Percentiles rank a stretch among this genome's conserved stretches.
These are phyloP conservation scores for Melieria crassipennis DNA, from an alignment of 2,888 invertebrate genomes.

Conservation along the genomic window DNA sequence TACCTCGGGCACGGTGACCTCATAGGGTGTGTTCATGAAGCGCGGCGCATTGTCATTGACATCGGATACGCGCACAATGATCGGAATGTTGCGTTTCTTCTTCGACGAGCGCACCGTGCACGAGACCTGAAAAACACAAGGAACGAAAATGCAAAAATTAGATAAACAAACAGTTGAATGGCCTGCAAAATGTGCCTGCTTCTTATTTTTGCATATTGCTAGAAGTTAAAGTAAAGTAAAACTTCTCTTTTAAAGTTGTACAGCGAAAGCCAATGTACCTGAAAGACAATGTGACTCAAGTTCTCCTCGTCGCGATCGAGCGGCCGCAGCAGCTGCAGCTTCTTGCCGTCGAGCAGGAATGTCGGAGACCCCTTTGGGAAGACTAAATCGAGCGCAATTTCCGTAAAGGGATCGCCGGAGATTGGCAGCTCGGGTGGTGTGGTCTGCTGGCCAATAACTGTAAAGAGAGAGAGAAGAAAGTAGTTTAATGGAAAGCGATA, in stretches of 20 bases:
- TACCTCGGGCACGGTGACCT: slow-evolving; percentile 87
- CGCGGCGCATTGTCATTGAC: slow-evolving; percentile 90
- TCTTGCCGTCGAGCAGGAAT: slow-evolving; percentile 85
- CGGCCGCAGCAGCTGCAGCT: slow-evolving; percentile 80
- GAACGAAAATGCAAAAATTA: neutral
- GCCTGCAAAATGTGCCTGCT: neutral
- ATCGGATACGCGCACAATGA: slow-evolving; percentile 89
- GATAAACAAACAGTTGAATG: neutral
- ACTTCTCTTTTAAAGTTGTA: slow-evolving; percentile 37
- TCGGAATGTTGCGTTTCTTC: slow-evolving; percentile 85
- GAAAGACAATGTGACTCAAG: slow-evolving; percentile 87
- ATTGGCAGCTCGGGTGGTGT: slow-evolving; percentile 83
- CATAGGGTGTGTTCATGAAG: slow-evolving; percentile 85
- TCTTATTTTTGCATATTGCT: neutral
- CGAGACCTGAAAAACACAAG: slow-evolving; percentile 70
- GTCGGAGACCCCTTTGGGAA: slow-evolving; percentile 82
- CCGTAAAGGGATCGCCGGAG: slow-evolving; percentile 81
- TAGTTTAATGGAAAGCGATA: neutral
- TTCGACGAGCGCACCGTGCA: slow-evolving; percentile 83
- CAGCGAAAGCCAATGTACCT: slow-evolving; percentile 69
- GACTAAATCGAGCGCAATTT: slow-evolving; percentile 80
- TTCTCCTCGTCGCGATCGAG: slow-evolving; percentile 87
- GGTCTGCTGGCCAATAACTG: slow-evolving; percentile 86
- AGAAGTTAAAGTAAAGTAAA: slow-evolving; percentile 34
- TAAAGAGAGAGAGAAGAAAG: slow-evolving; percentile 52